A percentile compares a stretch with the other conserved stretches of the same genome.
Evolutionary conservation across 2,888 invertebrate genomes (phyloP).

Genomic region (Clepsis dumicolana): DNA sequence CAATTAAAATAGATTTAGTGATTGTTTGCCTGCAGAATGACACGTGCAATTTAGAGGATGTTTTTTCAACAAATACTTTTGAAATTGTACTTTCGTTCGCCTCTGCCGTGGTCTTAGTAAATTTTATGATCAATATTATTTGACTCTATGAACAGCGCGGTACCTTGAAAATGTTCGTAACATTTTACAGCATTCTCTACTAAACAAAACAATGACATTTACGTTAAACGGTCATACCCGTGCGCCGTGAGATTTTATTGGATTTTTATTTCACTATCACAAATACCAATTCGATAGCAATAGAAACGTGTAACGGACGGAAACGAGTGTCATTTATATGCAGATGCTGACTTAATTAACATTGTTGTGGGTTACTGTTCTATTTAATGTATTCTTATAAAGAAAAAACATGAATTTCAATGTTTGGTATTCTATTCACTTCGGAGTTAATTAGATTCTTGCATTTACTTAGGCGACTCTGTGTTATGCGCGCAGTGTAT

Average conservation of each 20-base stretch:
- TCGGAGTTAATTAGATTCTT: slow-evolving; percentile 24
- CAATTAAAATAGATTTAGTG: too few relatives aligned
- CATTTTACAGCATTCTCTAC: slow-evolving; percentile 63
- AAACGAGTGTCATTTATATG: slow-evolving; percentile 45
- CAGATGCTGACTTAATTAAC: slow-evolving; percentile 42
- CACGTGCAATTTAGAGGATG: too few relatives aligned
- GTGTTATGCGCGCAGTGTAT: not conserved
- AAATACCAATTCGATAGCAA: slow-evolving; percentile 50
- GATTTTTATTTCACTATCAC: slow-evolving; percentile 55
- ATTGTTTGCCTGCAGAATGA: too few relatives aligned
- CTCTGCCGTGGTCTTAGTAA: too few relatives aligned
- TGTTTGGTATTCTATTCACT: slow-evolving; percentile 34
- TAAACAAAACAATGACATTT: slow-evolving; percentile 64
- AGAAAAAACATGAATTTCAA: slow-evolving; percentile 23
- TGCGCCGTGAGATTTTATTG: slow-evolving; percentile 42
- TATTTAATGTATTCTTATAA: slow-evolving; percentile 15
- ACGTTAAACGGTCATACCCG: slow-evolving; percentile 43
- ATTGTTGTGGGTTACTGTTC: slow-evolving; percentile 41
- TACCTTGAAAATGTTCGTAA: slow-evolving; percentile 62
- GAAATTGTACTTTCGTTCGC: too few relatives aligned
- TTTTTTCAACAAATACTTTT: too few relatives aligned
- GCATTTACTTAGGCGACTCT: not conserved
- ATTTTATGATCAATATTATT: too few relatives aligned
- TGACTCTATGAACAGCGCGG: slow-evolving; percentile 63
- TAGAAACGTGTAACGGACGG: slow-evolving; percentile 42